A percentile compares a stretch with the other conserved stretches of the same genome.
Conservation (phyloP, 2,113 vertebrate genomes). For the Lates calcarifer region DNA sequence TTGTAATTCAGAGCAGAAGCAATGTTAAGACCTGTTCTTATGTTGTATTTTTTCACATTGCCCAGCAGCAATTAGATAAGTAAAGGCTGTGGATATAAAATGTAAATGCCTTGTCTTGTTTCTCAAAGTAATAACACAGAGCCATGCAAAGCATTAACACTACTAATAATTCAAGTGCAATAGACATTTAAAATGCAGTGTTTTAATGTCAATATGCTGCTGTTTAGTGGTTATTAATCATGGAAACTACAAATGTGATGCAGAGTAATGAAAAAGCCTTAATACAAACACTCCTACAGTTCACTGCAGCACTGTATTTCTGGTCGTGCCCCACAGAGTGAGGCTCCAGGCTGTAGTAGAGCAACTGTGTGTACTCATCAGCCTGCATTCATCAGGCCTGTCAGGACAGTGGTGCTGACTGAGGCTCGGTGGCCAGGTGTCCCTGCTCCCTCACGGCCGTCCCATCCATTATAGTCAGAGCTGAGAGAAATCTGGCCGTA, state of each 20-base stretch:
- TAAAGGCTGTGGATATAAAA: slow-evolving; percentile 6
- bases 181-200: background rate
- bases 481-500: slow-evolving; percentile 59
- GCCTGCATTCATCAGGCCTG: slow-evolving; percentile 69
- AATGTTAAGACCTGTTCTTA: slow-evolving; percentile 1
- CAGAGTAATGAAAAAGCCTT: slow-evolving; percentile 3
- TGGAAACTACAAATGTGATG: background rate
- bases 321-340: background rate
- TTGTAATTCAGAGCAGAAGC: background rate
- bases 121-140: background rate
- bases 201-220: background rate
- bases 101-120: slow-evolving; percentile 1
- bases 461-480: slow-evolving; percentile 62
- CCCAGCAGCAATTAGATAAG: background rate
- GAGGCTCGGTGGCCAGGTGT: slow-evolving; percentile 69
- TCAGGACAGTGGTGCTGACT: slow-evolving; percentile 62
- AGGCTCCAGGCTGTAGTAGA: slow-evolving; percentile 26
- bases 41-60: background rate
- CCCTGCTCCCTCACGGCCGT: slow-evolving; percentile 52
- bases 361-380: slow-evolving; percentile 41
- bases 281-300: background rate
- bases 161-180: background rate
- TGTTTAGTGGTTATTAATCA: slow-evolving; percentile 23
- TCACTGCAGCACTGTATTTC: background rate
- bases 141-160: background rate